Evolutionary conservation across 1,140 invertebrate species (phyloP), one percentile per base, ranked within the genome.

Genomic region (Macrostomum lignano): DNA sequence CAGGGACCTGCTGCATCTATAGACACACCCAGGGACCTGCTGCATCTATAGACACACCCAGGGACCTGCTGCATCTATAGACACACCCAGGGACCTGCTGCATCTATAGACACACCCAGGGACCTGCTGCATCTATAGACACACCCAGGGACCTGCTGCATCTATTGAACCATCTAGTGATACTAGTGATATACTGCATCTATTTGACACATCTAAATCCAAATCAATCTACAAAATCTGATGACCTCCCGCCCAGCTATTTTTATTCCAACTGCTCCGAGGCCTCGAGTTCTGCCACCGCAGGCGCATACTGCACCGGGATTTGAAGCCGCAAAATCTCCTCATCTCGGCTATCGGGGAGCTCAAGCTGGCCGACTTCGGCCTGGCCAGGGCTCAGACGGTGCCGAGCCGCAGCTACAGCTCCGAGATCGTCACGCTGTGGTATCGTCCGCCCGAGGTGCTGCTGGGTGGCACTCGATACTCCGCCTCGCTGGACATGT

Each of bases 391-490:
- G 44, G 68, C 68, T 22, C 70, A 71, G 49, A 71, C 68, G 30
- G 68, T 72, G 38, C 70, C 70, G 35, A 72, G 67, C 3, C 72
- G 72, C 51, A 73, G 70, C 7, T 72, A 69, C 53, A 70, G 67
- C 15, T 69, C 72, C 56, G 70, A 72, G 58, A 70, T 72, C 9
- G 70, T 72, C 10, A 72, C 70, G n/a, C 39, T 67, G 19, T 65
- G 65, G 65, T 67, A 65, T 40, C 66, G 84, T 46, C 84, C 84
- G 24, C 84, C 84, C 22, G 86, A 94, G 60, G 84, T 94, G 9
- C 66, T 94, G 10, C 66, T 94, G 25, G 86, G 86, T 33, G 84
- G 77, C 38, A 91, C 81, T 3, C 73, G 88, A 49, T 94, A 94
- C 55, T 79, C 78, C 14, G 84, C 79, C 3, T 65, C 63, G 17